A percentile compares a stretch with the other conserved stretches of the same genome.
Evolutionary conservation across 2,888 invertebrate genomes (phyloP).

Genomic region (Xylota segnis): DNA sequence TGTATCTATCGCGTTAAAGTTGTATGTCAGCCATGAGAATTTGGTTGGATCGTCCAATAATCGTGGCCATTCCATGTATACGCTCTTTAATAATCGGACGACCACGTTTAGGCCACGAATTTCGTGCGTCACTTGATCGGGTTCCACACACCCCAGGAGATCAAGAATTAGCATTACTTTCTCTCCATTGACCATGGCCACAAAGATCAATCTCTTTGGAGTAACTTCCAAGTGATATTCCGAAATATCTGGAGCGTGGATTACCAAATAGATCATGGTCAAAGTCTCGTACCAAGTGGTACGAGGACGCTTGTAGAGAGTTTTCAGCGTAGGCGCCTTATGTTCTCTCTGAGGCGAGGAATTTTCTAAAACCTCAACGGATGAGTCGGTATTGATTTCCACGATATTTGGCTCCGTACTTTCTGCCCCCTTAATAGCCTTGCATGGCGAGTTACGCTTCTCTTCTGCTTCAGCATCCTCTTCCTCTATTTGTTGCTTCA

Average conservation of each 20-base stretch:
- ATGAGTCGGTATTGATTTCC: constrained; percentile 32
- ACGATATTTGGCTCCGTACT: constrained; percentile 50
- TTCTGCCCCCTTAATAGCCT: constrained; percentile 6
- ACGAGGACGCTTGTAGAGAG: constrained; percentile 78
- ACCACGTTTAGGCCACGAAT: constrained; percentile 80
- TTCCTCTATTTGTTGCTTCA: constrained; percentile 50
- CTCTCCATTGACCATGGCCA: constrained; percentile 73
- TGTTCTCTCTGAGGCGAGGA: background rate
- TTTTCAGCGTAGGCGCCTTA: constrained; percentile 73
- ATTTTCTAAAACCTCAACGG: background rate
- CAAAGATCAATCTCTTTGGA: constrained; percentile 71
- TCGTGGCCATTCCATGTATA: constrained; percentile 79
- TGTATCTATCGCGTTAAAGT: constrained; percentile 78
- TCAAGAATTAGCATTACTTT: constrained; percentile 77
- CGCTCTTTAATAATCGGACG: constrained; percentile 79
- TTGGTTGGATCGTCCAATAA: constrained; percentile 77
- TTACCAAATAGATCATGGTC: constrained; percentile 78
- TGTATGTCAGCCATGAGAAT: constrained; percentile 78
- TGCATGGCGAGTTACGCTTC: background rate
- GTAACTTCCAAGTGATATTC: constrained; percentile 79
- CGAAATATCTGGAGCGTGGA: constrained; percentile 79
- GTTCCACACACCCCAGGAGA: constrained; percentile 78
- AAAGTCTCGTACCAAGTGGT: constrained; percentile 80
- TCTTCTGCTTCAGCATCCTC: constrained; percentile 37
- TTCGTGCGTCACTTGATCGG: constrained; percentile 78